phyloP scores from a whole-genome alignment of 2,797 vertebrate genomes.

The Euphonia xanthogaster region DNA sequence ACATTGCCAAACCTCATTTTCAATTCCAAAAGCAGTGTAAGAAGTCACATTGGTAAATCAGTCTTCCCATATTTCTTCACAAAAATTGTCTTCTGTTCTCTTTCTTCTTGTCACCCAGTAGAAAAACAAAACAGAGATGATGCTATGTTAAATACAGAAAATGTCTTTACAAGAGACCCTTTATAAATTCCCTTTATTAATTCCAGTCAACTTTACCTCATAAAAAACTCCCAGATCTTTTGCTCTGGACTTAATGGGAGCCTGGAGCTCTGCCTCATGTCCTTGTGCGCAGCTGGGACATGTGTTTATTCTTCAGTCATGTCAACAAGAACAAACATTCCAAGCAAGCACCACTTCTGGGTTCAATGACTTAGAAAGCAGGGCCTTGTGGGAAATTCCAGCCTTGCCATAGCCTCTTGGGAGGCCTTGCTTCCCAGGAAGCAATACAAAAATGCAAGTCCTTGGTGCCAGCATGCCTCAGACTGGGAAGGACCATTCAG shows the following conservation, averaged over 20 bases:
- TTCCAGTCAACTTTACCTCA: background rate
- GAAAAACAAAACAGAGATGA: background rate
- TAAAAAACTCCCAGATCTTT: background rate
- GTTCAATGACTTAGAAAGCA: background rate
- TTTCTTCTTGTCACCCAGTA: background rate
- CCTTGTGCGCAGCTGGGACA: background rate
- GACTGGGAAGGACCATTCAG: background rate
- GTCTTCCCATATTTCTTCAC: background rate
- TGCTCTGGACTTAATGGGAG: background rate
- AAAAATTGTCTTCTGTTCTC: background rate
- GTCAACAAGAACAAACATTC: slow-evolving; percentile 12
- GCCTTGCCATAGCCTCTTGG: background rate
- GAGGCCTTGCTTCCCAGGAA: background rate
- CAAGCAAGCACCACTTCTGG: background rate
- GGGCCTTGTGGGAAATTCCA: slow-evolving; percentile 34
- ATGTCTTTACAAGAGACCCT: background rate
- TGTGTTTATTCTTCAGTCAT: slow-evolving; percentile 10
- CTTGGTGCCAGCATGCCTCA: background rate
- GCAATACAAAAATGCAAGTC: background rate
- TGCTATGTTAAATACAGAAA: background rate
- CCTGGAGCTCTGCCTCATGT: background rate
- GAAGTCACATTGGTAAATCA: background rate
- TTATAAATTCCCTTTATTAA: background rate
- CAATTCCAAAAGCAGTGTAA: background rate
- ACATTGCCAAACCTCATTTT: background rate